phyloP scores from a whole-genome alignment of 2,888 invertebrate species.

The Opisthograptis luteolata region DNA sequence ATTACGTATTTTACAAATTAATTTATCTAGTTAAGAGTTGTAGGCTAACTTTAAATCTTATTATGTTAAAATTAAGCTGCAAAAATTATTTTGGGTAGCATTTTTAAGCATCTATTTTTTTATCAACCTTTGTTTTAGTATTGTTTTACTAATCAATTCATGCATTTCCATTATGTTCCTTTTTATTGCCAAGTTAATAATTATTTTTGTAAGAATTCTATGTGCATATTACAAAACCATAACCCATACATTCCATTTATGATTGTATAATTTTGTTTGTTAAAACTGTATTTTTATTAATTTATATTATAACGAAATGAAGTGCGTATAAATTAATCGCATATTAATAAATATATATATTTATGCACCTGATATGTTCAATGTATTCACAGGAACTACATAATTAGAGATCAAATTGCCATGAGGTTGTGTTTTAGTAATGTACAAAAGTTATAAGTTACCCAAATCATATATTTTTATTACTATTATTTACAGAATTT shows the following conservation, averaged over 20 bases:
- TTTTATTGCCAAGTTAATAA: constrained; percentile 49
- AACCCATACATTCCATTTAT: constrained; percentile 65
- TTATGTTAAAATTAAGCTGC: constrained; percentile 8
- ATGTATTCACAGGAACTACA: constrained; percentile 64
- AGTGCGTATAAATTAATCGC: neutral
- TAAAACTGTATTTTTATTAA: constrained; percentile 1
- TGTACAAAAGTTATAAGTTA: constrained; percentile 80
- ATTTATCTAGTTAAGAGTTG: constrained; percentile 5
- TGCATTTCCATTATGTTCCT: constrained; percentile 56
- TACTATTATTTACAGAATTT: constrained; percentile 66
- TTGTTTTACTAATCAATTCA: constrained; percentile 38
- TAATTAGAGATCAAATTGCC: constrained; percentile 70
- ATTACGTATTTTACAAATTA: constrained; percentile 41
- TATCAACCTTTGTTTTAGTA: constrained; percentile 33
- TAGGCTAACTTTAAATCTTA: constrained; percentile 13
- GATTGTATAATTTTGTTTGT: constrained; percentile 24
- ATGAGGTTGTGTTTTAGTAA: constrained; percentile 79
- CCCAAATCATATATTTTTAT: constrained; percentile 71
- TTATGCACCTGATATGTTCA: constrained; percentile 51
- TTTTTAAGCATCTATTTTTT: constrained; percentile 36
- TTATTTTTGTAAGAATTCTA: constrained; percentile 16
- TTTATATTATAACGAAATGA: constrained; percentile 10
- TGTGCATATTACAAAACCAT: constrained; percentile 32
- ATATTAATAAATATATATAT: neutral
- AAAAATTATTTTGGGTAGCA: constrained; percentile 34